These are phyloP conservation scores for Chrysodeixis includens DNA, from an alignment of 2,888 invertebrate species.

Conservation along the genomic window DNA sequence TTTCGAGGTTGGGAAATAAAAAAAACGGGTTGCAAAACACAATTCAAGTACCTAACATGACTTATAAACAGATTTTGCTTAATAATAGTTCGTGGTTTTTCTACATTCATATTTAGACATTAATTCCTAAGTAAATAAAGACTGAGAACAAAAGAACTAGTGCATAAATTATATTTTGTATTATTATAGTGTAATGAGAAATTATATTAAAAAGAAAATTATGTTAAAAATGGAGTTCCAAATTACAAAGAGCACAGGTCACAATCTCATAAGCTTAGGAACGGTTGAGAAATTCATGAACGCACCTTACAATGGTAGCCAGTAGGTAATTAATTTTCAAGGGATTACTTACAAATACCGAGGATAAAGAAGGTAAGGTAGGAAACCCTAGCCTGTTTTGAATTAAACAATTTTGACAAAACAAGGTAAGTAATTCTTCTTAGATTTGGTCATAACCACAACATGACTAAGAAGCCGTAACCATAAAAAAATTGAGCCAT, in stretches of 20 bases:
- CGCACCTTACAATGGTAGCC: conserved; percentile 67
- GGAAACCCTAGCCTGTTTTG: conserved; percentile 66
- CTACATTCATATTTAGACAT: too few relatives aligned
- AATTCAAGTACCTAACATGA: too few relatives aligned
- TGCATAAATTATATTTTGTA: too few relatives aligned
- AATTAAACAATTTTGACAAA: conserved; percentile 75
- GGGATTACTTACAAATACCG: conserved; percentile 84
- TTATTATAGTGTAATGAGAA: too few relatives aligned
- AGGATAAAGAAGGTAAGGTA: conserved; percentile 75
- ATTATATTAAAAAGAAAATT: not conserved
- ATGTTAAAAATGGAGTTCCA: conserved; percentile 13
- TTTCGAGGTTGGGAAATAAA: not conserved
- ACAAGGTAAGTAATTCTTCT: conserved; percentile 56
- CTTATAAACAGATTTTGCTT: too few relatives aligned
- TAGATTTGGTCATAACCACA: not conserved
- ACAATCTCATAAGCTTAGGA: conserved; percentile 70
- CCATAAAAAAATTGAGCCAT: too few relatives aligned
- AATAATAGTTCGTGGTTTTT: too few relatives aligned
- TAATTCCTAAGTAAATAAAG: too few relatives aligned
- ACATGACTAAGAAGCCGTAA: not conserved
- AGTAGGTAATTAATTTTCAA: conserved; percentile 85
- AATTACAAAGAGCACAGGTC: conserved; percentile 59
- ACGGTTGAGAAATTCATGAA: conserved; percentile 69
- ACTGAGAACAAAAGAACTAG: too few relatives aligned
- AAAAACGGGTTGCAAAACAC: too few relatives aligned